Percentiles rank a stretch among this genome's conserved stretches.
phyloP scores from a whole-genome alignment of 2,113 vertebrate species.

The Antechinus stuartii region DNA sequence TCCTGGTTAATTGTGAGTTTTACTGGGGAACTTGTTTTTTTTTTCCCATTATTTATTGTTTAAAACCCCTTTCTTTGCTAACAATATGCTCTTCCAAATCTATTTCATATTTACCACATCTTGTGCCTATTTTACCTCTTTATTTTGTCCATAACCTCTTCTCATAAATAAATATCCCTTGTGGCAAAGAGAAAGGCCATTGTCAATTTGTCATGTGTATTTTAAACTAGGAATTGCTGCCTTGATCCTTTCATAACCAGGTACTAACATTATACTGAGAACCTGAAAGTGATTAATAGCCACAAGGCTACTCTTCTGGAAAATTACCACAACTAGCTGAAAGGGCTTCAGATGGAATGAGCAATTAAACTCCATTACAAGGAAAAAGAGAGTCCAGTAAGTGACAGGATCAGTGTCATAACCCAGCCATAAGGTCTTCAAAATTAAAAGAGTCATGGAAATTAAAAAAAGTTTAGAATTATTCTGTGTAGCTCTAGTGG shows the following conservation, averaged over 20 bases:
- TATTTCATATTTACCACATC: too few species aligned
- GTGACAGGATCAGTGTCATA: neutral
- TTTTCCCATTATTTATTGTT: too few species aligned
- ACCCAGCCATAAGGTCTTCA: neutral
- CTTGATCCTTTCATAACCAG: neutral
- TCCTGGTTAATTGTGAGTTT: too few species aligned
- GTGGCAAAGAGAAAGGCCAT: too few species aligned
- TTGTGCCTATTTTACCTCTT: too few species aligned
- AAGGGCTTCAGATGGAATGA: neutral
- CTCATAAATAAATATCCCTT: too few species aligned
- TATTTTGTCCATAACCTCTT: too few species aligned
- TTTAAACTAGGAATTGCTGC: too few species aligned
- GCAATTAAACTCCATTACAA: neutral
- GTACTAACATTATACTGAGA: neutral
- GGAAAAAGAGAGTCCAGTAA: neutral
- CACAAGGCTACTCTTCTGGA: neutral
- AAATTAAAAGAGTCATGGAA: neutral
- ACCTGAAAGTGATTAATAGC: neutral
- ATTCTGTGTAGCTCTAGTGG: neutral
- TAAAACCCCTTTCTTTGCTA: too few species aligned
- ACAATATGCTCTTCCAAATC: too few species aligned
- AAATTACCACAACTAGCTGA: neutral
- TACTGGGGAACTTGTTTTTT: too few species aligned
- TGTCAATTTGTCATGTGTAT: too few species aligned
- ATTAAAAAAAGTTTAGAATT: neutral